phyloP scores from a whole-genome alignment of 2,113 vertebrate species.

The Gambusia affinis region DNA sequence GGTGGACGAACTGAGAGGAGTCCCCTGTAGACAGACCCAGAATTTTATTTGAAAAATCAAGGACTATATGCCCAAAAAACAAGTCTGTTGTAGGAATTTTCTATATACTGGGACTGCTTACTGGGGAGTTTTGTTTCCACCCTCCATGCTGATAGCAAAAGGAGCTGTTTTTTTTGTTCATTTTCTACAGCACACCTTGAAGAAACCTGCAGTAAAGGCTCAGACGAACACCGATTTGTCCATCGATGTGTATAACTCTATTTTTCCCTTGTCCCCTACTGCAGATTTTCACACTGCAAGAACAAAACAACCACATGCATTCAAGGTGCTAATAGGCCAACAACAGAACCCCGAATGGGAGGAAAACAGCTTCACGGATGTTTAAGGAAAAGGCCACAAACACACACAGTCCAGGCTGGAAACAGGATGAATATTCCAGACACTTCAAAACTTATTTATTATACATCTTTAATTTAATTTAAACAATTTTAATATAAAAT shows the following conservation, averaged over 20 bases:
- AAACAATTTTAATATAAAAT: neutral
- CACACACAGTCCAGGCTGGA: constrained; percentile 68
- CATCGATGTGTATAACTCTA: constrained; percentile 59
- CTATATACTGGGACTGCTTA: constrained; percentile 79
- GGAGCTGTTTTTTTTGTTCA: constrained; percentile 47
- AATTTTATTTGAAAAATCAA: constrained; percentile 14
- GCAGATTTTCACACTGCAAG: constrained; percentile 72
- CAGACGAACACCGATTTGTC: constrained; percentile 46
- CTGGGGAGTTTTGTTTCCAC: constrained; percentile 77
- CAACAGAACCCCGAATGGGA: constrained; percentile 51
- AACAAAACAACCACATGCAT: constrained; percentile 77
- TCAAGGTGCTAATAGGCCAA: constrained; percentile 65
- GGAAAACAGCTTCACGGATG: constrained; percentile 69
- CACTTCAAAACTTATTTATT: constrained; percentile 19
- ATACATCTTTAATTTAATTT: neutral
- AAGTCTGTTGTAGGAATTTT: constrained; percentile 19
- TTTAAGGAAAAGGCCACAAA: constrained; percentile 60
- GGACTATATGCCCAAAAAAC: constrained; percentile 8
- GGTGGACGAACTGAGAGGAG: constrained; percentile 52
- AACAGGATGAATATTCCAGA: constrained; percentile 73
- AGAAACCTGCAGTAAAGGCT: constrained; percentile 80
- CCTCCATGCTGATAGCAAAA: constrained; percentile 76
- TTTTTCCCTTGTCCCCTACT: constrained; percentile 71
- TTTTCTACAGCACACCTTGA: constrained; percentile 62
- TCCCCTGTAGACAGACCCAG: constrained; percentile 83